These are phyloP conservation scores for Lagorchestes hirsutus DNA, from an alignment of 2,797 vertebrate species.

Conservation along the genomic window DNA sequence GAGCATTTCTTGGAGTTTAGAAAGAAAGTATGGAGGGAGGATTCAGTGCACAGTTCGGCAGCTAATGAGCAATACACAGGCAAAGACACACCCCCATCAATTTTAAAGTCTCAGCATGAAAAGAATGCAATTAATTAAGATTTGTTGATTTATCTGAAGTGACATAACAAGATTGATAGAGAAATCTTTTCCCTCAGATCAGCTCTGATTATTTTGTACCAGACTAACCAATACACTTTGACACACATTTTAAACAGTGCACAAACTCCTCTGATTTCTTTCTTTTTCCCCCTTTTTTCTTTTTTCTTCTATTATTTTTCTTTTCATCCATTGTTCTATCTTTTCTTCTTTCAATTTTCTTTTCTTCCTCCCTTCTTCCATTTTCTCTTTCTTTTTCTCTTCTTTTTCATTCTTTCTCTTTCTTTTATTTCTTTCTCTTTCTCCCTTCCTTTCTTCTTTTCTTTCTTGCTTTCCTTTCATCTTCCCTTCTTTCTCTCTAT, in stretches of 20 bases:
- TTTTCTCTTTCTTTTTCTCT: not conserved
- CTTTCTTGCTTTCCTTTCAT: not conserved
- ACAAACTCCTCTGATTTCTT: not conserved
- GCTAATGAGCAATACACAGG: constrained; percentile 85
- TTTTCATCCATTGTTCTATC: not conserved
- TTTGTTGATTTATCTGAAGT: constrained; percentile 84
- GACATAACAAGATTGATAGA: constrained; percentile 85
- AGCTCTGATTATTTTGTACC: constrained; percentile 63
- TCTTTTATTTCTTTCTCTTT: not conserved
- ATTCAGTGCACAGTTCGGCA: constrained; percentile 72
- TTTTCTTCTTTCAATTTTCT: not conserved
- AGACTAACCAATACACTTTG: not conserved
- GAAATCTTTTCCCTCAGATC: constrained; percentile 79
- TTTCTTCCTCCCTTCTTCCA: not conserved
- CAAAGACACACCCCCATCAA: constrained; percentile 84
- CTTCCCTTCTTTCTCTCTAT: not conserved
- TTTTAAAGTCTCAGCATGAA: constrained; percentile 83
- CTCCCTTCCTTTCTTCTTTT: not conserved
- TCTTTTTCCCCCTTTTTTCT: not conserved
- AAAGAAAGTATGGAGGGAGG: not conserved
- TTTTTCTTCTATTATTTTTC: not conserved
- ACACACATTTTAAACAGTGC: not conserved
- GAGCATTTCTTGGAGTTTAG: not conserved
- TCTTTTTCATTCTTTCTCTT: not conserved
- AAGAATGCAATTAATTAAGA: constrained; percentile 86